Percentiles rank a stretch among this genome's conserved stretches.
These are phyloP conservation scores for Sphaerodactylus townsendi DNA, from an alignment of 2,113 vertebrate genomes.

Conservation along the genomic window DNA sequence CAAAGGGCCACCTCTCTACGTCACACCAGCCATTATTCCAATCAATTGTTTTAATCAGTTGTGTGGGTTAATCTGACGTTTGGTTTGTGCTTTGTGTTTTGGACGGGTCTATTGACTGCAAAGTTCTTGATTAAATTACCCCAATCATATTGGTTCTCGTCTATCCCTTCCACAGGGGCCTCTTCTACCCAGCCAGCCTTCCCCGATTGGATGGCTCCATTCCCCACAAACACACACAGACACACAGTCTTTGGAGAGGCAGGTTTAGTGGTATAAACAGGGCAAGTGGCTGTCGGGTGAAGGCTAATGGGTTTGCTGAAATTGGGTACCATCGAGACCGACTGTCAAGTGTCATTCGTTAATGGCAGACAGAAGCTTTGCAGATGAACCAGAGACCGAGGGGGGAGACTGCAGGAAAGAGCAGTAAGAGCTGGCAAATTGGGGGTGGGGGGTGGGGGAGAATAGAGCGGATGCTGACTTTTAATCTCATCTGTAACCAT, in stretches of 20 bases:
- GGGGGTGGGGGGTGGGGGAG: not conserved
- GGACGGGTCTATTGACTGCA: too few species aligned
- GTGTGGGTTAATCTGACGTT: too few species aligned
- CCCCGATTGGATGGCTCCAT: not conserved
- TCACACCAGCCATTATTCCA: accelerated
- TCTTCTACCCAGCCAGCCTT: not conserved
- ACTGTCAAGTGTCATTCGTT: accelerated
- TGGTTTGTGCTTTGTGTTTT: too few species aligned
- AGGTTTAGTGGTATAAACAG: not conserved
- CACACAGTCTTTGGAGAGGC: not conserved
- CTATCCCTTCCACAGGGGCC: not conserved
- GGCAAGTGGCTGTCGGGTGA: not conserved
- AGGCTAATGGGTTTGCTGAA: not conserved
- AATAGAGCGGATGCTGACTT: too few species aligned
- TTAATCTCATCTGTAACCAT: not conserved
- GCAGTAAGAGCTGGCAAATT: not conserved
- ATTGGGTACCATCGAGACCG: not conserved
- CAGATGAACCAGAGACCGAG: not conserved
- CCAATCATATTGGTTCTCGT: not conserved
- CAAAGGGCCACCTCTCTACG: not conserved
- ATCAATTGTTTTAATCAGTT: too few species aligned
- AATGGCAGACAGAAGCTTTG: accelerated
- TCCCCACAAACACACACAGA: not conserved
- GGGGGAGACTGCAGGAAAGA: not conserved
- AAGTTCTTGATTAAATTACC: too few species aligned